Evolutionary conservation across 1,140 invertebrate genomes (phyloP), one percentile per base, ranked within the genome.

Genomic region (Lepeophtheirus salmonis): DNA sequence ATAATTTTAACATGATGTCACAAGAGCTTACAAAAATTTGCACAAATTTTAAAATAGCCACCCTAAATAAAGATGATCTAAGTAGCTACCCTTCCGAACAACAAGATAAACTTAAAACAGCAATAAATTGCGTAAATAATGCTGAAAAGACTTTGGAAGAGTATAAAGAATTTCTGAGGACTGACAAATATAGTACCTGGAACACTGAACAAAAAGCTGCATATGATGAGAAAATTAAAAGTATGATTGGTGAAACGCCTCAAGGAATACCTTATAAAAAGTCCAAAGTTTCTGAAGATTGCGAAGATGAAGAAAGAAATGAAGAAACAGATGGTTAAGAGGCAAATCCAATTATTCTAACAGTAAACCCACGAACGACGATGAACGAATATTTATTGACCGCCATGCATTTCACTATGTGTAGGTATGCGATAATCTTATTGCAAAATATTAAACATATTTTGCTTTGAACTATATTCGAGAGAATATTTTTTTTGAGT

Each of bases 171-270:
- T 61, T 61, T 17, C 50, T 61, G 4, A 53, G 54, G 54, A 61
- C 10, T 61, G 59, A 61, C 10, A 61, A 61, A 25, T 61, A 61
- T 48, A 61, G 54, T n/a, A 50, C 60, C 1, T 61, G 59, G 59
- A 61, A 61, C 24, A 50, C 54, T 3, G 50, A 52, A 2, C 59
- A 61, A 24, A 25, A 24, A 17, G 26, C 21, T 17, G 26, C 14
- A 2, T 25, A 41, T 2, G 55, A 57, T 17, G 17, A 25, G n/a
- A 41, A 17, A 30, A 21, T 57, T 3, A 57, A 57, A 41, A 17
- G 20, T 2, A 57, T 57, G 55, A 57, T 57, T 48, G 55, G 55
- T 57, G 55, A 57, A 2, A 57, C 55, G 21, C 55, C 55, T 26
- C n/a, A 25, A 12, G 55, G 55, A 17, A 30, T 57, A 3, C 55